Percentiles rank a stretch among this genome's conserved stretches.
These are phyloP conservation scores for Leptobrachium leishanense DNA, from an alignment of 2,113 vertebrate species.

Conservation along the genomic window DNA sequence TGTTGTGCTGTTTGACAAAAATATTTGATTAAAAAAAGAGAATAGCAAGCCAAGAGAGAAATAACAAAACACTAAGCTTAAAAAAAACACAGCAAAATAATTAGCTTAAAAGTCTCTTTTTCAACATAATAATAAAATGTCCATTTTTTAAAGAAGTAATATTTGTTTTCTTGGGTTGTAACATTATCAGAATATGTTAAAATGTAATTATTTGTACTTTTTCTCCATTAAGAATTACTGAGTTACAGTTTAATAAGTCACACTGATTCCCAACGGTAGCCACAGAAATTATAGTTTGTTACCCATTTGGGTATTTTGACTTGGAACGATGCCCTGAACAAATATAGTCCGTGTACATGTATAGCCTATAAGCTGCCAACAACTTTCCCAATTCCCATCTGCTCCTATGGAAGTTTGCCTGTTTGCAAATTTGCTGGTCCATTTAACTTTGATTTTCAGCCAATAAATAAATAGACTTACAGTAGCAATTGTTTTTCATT, in stretches of 20 bases:
- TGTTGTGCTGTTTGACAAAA: no score
- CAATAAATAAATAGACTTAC: conserved; percentile 4
- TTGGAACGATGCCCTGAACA: conserved; percentile 25
- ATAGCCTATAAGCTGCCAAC: conserved; percentile 23
- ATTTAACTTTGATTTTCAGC: conserved; percentile 32
- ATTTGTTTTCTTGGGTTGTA: no score
- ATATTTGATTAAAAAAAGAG: no score
- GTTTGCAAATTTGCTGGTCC: conserved; percentile 36
- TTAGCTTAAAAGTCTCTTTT: no score
- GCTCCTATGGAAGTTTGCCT: conserved; percentile 31
- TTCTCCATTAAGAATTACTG: no score
- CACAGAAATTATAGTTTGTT: neutral
- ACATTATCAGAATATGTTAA: no score
- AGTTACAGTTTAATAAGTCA: neutral
- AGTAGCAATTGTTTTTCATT: conserved; percentile 10
- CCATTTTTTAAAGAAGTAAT: no score
- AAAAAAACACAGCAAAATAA: no score
- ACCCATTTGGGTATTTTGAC: conserved; percentile 18
- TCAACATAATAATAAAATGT: no score
- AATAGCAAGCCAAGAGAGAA: no score
- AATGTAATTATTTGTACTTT: no score
- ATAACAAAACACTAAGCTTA: no score
- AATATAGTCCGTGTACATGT: conserved; percentile 31
- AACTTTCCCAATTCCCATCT: conserved; percentile 32
- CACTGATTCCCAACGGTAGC: conserved; percentile 8